Base-by-base conservation (phyloP, 1,140 invertebrate species). In the Marisa cornuarietis region DNA sequence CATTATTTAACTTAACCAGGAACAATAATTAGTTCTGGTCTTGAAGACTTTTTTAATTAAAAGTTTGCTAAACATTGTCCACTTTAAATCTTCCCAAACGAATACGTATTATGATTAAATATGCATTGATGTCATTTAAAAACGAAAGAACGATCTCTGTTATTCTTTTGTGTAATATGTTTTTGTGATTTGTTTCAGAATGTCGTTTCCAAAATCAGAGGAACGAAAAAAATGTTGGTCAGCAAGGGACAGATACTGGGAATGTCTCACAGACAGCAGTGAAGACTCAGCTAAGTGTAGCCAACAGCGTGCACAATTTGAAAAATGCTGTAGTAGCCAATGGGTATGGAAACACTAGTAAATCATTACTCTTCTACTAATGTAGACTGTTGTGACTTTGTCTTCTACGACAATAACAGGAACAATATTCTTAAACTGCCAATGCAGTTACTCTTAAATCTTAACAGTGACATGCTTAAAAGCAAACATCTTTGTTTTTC, bases 231-330 rank as follows among this genome's bases (percentile, higher is more conserved):
- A 92, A 86, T 98, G 97, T 91, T 98, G 96, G 96, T 91, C 92
- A 82, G 93, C 94, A 79, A 93, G 96, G 86, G 96, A 98, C 92
- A 92, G 93, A 68, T 98, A 96, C 90, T 98, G 96, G 96, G 94
- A 95, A 83, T 98, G 97, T 92, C 91, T 98, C 79, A 95, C 96
- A 90, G 86, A 85, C 86, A 94, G 91, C 88, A 93, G 87, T 89
- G 93, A 92, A 87, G 93, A 90, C 88, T 91, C 76, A 82, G 92
- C 92, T 82, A 92, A 93, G 76, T 98, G 97, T 91, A 88, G 91
- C 82, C 92, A 95, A 87, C 91, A 95, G 83, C 93, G 96, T 79
- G 94, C 95, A 91, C 76, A 94, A 31, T 98, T 96, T 92, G 96
- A 96, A 93, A 93, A 93, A 74, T 93, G 93, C 24, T 98, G 96